Evolutionary conservation across 2,888 invertebrate species (phyloP).

Genomic region (Agriotes lineatus): DNA sequence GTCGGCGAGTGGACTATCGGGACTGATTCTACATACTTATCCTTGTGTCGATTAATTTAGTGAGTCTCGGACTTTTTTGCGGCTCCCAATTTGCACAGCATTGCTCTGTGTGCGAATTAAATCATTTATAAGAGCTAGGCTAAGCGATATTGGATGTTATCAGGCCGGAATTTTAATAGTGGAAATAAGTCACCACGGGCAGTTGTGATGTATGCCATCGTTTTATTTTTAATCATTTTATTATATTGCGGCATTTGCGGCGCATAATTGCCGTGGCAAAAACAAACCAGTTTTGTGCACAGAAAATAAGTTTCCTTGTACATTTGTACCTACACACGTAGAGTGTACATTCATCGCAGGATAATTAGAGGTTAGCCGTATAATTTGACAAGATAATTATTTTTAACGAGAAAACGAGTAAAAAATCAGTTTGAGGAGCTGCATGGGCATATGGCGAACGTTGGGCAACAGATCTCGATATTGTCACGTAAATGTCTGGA

Average conservation of each 20-base stretch:
- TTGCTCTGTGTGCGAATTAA: constrained; percentile 3
- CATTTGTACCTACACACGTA: constrained; percentile 5
- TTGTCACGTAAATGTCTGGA: constrained; percentile 6
- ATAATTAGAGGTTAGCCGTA: constrained; percentile 1
- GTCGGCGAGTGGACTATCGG: background rate
- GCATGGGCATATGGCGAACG: no score
- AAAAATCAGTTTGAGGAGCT: background rate
- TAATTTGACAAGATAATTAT: constrained; percentile 17
- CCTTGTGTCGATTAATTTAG: background rate
- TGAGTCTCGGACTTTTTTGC: background rate
- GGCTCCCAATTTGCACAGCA: constrained; percentile 7
- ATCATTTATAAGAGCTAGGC: constrained; percentile 12
- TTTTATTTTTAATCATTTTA: constrained; percentile 10
- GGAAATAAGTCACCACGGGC: constrained; percentile 1
- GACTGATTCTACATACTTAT: background rate
- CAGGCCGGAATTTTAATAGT: constrained; percentile 11
- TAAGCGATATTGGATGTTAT: constrained; percentile 15
- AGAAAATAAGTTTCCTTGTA: constrained; percentile 6
- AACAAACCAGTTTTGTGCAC: constrained; percentile 6
- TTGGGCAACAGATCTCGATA: background rate
- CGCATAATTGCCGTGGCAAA: background rate
- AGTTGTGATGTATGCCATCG: constrained; percentile 2
- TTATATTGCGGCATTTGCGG: constrained; percentile 12
- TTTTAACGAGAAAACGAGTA: constrained; percentile 2
- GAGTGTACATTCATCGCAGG: background rate